Evolutionary conservation across 2,888 invertebrate species (phyloP), one percentile per base, ranked within the genome.

Genomic region (Argyresthia albistria): DNA sequence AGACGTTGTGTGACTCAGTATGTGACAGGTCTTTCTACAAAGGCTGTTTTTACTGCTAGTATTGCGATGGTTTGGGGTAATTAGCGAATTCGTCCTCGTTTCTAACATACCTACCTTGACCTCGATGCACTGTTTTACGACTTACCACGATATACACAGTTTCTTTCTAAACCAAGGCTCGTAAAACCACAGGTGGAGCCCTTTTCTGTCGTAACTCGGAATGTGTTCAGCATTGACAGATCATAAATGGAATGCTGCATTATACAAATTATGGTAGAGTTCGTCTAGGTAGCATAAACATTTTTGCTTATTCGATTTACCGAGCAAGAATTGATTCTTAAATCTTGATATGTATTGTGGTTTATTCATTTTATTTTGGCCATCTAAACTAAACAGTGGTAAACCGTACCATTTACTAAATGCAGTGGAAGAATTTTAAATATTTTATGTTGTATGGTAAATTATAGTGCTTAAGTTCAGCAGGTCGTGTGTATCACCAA

Each of bases 91-190:
- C 67, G 82, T 74, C 76, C 81, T 76, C 79, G 75, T 80, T 83
- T 73, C 73, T 73, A 70, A 72, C 62, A 61, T 68, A 72, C 62
- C 62, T 68, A 80, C 83, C 84, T 83, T 84, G 84, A 83, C 86
- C 83, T 76, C 76, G 74, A 76, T 82, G 66, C 61, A 55, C 58
- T 67, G 60, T 64, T 81, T 83, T 80, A 82, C 74, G 76, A 77
- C 69, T 66, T 66, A 25, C 25, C 25, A 65, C 69, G 69, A 69
- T 73, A 65, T 48, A 48, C 67, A 61, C 66, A 71, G 43, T 73
- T 77, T 77, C 68, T 73, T 73, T 70, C 64, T 66, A 58, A 66
- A 69, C 66, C 62, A 60, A 25, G 65, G 65, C 65, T 69, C 69
- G 64, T 72, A 72, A 77, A 79, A 67, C 60, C 59, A 57, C 68